These are phyloP conservation scores for Netelia virgata DNA, from an alignment of 2,888 invertebrate species.

Conservation along the genomic window DNA sequence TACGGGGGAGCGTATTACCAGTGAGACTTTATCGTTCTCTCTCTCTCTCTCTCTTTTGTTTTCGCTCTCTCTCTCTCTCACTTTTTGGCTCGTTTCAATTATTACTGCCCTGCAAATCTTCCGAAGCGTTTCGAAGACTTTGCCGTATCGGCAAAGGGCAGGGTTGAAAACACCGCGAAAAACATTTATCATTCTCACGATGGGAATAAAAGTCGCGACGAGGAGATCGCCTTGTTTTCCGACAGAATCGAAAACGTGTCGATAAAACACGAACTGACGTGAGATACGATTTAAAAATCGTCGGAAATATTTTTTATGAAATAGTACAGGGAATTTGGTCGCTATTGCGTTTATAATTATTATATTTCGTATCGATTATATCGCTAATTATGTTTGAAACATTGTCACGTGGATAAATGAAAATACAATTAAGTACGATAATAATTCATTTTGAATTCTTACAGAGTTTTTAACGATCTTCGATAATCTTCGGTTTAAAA, in stretches of 20 bases:
- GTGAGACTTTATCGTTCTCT: conserved; percentile 42
- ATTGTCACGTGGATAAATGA: too few species aligned
- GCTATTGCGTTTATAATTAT: neutral
- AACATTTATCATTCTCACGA: conserved; percentile 55
- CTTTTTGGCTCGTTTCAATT: conserved; percentile 70
- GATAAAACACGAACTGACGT: conserved; percentile 4
- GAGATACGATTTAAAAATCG: conserved; percentile 52
- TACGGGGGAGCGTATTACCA: conserved; percentile 39
- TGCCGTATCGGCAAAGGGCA: conserved; percentile 34
- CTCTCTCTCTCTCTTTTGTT: conserved; percentile 18
- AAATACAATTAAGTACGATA: too few species aligned
- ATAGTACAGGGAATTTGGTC: neutral
- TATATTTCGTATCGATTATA: too few species aligned
- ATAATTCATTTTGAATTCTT: too few species aligned
- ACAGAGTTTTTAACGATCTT: too few species aligned
- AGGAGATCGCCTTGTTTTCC: neutral
- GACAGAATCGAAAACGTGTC: neutral
- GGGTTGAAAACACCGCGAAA: conserved; percentile 55
- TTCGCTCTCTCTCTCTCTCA: conserved; percentile 14
- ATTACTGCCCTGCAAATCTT: conserved; percentile 68
- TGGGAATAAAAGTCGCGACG: conserved; percentile 51
- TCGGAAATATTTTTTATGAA: conserved; percentile 32
- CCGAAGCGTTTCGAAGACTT: conserved; percentile 54
- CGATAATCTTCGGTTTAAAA: too few species aligned
- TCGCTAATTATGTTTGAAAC: too few species aligned